Percentiles rank a stretch among this genome's conserved stretches.
These are phyloP conservation scores for Drosophila arizonae DNA, from an alignment of 1,140 invertebrate genomes.

Conservation along the genomic window DNA sequence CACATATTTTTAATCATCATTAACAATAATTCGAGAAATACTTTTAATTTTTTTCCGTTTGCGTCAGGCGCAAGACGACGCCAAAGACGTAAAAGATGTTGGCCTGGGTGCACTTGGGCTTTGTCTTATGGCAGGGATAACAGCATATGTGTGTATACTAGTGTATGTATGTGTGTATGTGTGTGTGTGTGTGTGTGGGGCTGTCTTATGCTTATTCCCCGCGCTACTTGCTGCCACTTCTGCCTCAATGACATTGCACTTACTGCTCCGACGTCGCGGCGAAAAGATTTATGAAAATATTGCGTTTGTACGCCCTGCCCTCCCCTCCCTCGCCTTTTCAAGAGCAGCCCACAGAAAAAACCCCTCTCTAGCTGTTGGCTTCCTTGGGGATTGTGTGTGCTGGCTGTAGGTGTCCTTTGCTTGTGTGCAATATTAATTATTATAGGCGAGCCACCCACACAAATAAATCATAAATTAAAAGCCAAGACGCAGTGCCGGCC, in stretches of 20 bases:
- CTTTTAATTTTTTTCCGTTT: constrained; percentile 72
- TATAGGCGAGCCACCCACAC: constrained; percentile 76
- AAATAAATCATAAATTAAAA: constrained; percentile 81
- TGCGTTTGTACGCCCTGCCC: constrained; percentile 23
- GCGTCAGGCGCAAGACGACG: constrained; percentile 53
- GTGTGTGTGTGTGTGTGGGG: constrained; percentile 3
- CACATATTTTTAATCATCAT: constrained; percentile 82
- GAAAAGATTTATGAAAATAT: constrained; percentile 76
- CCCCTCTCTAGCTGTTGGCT: not conserved
- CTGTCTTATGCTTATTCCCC: constrained; percentile 46
- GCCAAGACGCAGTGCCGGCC: constrained; percentile 49
- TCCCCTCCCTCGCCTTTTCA: no score
- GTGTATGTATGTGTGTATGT: constrained; percentile 11
- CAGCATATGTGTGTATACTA: constrained; percentile 6
- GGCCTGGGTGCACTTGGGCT: constrained; percentile 27
- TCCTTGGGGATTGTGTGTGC: constrained; percentile 44
- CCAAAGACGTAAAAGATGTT: constrained; percentile 20
- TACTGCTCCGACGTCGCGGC: constrained; percentile 55
- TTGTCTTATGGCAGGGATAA: constrained; percentile 34
- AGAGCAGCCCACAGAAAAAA: not conserved
- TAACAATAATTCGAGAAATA: constrained; percentile 83
- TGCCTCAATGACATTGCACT: constrained; percentile 78
- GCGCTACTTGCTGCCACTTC: constrained; percentile 56
- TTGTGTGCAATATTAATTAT: constrained; percentile 79
- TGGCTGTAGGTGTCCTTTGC: constrained; percentile 38